These are phyloP conservation scores for Ceratosolen solmsi DNA, from an alignment of 1,140 invertebrate species.

Conservation along the genomic window DNA sequence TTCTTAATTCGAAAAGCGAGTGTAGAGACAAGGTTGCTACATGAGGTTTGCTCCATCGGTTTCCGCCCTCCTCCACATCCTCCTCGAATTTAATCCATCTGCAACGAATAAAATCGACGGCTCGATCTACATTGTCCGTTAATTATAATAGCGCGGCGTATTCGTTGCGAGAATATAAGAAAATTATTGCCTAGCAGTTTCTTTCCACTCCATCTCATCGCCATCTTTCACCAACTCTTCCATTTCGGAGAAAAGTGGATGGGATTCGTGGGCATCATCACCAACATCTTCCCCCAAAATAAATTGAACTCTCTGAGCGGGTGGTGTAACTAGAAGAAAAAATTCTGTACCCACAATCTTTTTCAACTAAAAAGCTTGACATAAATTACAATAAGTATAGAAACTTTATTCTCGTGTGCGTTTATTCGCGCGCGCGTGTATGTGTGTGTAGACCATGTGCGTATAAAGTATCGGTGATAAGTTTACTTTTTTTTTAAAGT, in stretches of 20 bases:
- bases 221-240: conserved; percentile 91
- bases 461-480: no score
- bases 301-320: conserved; percentile 94
- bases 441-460: no score
- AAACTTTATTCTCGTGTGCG: not conserved
- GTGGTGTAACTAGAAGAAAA: conserved; percentile 81
- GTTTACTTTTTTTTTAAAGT: not conserved
- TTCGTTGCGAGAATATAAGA: not conserved
- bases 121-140: not conserved
- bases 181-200: conserved; percentile 85
- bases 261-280: conserved; percentile 86
- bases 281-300: conserved; percentile 94
- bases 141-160: not conserved
- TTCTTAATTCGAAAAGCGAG: conserved; percentile 91
- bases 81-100: conserved; percentile 97
- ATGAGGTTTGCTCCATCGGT: conserved; percentile 95
- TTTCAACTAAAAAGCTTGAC: no score
- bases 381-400: no score
- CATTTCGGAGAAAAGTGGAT: conserved; percentile 96
- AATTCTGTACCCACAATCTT: not conserved
- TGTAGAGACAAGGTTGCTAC: conserved; percentile 93
- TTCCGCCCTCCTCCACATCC: conserved; percentile 94
- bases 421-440: no score
- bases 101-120: conserved; percentile 4
- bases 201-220: conserved; percentile 95